Conservation (phyloP, 2,888 invertebrate species). For the Colletes collaris region DNA sequence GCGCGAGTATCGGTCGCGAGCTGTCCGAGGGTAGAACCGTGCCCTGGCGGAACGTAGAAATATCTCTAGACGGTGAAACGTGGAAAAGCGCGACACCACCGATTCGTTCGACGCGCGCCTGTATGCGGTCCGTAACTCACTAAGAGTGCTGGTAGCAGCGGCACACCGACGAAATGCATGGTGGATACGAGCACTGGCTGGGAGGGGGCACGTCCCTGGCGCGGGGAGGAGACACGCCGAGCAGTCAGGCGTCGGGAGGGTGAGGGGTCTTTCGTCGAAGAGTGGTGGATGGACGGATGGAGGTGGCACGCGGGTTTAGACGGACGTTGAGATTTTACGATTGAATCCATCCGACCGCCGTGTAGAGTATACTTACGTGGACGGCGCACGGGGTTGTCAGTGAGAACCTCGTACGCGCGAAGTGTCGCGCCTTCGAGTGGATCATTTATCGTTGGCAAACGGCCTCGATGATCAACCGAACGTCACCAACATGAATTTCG, state of each 20-base stretch:
- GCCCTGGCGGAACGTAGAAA: too few relatives aligned
- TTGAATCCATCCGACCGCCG: constrained; percentile 57
- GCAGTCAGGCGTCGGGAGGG: constrained; percentile 40
- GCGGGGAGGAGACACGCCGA: constrained; percentile 56
- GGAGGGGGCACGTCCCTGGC: constrained; percentile 64
- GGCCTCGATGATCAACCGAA: constrained; percentile 12
- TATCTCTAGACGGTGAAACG: constrained; percentile 22
- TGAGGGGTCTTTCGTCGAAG: constrained; percentile 32
- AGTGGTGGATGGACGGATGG: constrained; percentile 50
- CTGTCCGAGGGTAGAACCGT: background rate
- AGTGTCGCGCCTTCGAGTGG: constrained; percentile 7
- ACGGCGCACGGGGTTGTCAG: background rate
- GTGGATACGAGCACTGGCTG: constrained; percentile 60
- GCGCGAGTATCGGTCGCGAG: background rate
- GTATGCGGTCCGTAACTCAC: constrained; percentile 78
- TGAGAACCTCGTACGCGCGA: constrained; percentile 8
- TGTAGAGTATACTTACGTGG: constrained; percentile 21
- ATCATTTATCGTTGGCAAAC: constrained; percentile 21
- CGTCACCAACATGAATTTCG: background rate
- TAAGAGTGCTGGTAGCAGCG: constrained; percentile 74
- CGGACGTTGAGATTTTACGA: constrained; percentile 64
- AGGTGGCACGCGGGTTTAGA: constrained; percentile 51
- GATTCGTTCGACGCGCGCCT: constrained; percentile 67
- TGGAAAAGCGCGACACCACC: constrained; percentile 33
- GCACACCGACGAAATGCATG: constrained; percentile 74